Evolutionary conservation across 2,113 vertebrate species (phyloP).

Genomic region (Rutilus rutilus): DNA sequence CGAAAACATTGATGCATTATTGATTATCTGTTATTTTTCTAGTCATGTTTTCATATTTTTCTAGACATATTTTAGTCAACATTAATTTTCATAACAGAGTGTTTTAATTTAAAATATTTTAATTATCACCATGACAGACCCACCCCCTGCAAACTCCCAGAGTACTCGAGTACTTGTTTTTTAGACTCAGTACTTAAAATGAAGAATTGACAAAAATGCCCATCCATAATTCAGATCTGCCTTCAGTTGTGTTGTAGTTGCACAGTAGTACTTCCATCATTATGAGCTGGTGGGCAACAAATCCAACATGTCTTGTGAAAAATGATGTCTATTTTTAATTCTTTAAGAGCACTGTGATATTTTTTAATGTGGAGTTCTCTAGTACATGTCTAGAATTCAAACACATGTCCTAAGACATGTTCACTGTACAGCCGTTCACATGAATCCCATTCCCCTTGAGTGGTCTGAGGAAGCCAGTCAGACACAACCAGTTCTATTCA

Average conservation of each 20-base stretch:
- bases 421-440: background rate
- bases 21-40: no score
- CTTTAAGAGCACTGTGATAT: background rate
- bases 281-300: background rate
- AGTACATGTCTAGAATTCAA: slow-evolving; percentile 4
- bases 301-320: background rate
- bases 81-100: no score
- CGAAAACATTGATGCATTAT: no score
- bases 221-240: no score
- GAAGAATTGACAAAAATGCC: no score
- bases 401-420: background rate
- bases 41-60: no score
- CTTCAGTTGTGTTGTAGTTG: background rate
- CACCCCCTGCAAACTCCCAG: no score
- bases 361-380: background rate
- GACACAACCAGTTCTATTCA: background rate
- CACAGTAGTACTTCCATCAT: background rate
- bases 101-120: no score
- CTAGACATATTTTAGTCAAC: no score
- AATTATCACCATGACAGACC: no score
- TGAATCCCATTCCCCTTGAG: slow-evolving; percentile 12
- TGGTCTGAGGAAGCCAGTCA: slow-evolving; percentile 8
- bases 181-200: no score
- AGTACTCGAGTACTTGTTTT: no score
- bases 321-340: background rate